phyloP scores from a whole-genome alignment of 1,140 invertebrate genomes.

The Diabrotica virgifera region DNA sequence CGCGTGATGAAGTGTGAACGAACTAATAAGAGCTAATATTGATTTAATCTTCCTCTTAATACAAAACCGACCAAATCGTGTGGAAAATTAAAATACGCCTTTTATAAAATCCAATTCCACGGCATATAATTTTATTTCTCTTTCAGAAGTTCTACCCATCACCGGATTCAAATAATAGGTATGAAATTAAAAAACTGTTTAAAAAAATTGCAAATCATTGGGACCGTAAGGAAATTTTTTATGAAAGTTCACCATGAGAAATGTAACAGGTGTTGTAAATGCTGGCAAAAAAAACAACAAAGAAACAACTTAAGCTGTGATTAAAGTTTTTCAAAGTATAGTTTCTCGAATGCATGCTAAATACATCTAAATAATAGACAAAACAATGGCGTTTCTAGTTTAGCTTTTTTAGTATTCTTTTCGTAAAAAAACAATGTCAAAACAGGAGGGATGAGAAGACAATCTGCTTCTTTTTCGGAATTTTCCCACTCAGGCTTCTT shows the following conservation, averaged over 20 bases:
- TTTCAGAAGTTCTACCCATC: constrained; percentile 9
- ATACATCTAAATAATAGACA: no score
- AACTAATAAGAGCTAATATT: constrained; percentile 18
- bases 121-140: constrained; percentile 12
- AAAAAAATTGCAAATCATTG: constrained; percentile 18
- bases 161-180: constrained; percentile 15
- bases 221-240: neutral
- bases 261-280: neutral
- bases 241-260: neutral
- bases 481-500: no score
- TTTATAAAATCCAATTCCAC: constrained; percentile 19
- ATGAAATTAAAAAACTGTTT: constrained; percentile 18
- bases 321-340: no score
- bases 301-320: no score
- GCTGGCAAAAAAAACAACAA: no score
- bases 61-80: constrained; percentile 15
- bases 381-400: no score
- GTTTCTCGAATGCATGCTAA: no score
- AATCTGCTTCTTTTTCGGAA: no score
- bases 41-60: constrained; percentile 16
- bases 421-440: no score
- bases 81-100: constrained; percentile 20
- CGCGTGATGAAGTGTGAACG: constrained; percentile 6
- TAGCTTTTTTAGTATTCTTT: no score
- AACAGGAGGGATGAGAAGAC: no score